Evolutionary conservation across 2,797 vertebrate species (phyloP).

Genomic region (Psittacula derbiana): DNA sequence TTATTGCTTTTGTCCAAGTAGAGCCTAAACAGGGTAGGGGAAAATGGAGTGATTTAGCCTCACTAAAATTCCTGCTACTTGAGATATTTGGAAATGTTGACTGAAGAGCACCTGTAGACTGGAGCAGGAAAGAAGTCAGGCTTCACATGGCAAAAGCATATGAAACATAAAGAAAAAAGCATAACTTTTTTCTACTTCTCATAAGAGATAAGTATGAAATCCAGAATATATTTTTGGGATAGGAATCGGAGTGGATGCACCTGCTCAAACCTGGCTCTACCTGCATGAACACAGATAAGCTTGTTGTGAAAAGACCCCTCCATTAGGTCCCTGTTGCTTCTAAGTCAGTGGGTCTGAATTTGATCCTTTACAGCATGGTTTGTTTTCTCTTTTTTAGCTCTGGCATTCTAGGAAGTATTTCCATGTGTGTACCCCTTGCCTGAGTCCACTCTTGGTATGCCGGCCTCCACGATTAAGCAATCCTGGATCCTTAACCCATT

Average conservation of each 20-base stretch:
- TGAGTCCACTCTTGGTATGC: not conserved
- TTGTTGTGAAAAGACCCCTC: not conserved
- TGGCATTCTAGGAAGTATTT: conserved; percentile 11
- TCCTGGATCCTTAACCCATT: not conserved
- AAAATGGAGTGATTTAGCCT: not conserved
- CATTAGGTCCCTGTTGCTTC: not conserved
- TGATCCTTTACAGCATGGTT: not conserved
- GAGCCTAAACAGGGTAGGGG: not conserved
- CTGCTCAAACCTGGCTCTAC: not conserved
- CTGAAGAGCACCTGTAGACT: not conserved
- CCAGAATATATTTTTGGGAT: not conserved
- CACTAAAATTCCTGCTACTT: not conserved
- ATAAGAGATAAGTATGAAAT: not conserved
- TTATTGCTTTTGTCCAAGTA: conserved; percentile 1
- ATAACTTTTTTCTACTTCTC: not conserved
- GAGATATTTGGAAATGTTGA: not conserved
- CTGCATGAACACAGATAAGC: not conserved
- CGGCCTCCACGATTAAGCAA: not conserved
- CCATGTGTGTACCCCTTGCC: not conserved
- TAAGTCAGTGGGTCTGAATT: not conserved
- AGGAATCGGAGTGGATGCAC: not conserved
- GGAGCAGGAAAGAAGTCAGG: not conserved
- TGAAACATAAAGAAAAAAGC: not conserved
- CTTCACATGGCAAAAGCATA: not conserved
- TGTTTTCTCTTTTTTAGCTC: not conserved